A percentile compares a stretch with the other conserved stretches of the same genome.
Conservation (phyloP, 2,888 invertebrate species). For the Metacarcinus magister region DNA sequence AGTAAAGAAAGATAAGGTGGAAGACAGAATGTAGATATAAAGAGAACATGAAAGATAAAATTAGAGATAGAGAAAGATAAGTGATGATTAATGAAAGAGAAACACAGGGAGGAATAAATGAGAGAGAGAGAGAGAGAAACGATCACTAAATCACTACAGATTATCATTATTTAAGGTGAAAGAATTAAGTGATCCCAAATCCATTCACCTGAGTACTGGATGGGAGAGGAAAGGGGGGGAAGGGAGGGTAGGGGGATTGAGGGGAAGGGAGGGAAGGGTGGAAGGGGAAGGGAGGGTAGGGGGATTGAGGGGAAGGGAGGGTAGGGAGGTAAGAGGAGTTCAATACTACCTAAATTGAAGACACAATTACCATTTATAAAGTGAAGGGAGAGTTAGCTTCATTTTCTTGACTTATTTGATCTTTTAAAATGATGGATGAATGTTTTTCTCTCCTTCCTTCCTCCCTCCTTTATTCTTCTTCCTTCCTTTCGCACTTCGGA, state of each 20-base stretch:
- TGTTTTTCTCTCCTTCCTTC: background rate
- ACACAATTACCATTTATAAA: background rate
- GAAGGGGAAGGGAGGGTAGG: background rate
- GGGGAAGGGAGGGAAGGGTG: background rate
- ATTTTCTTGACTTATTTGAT: background rate
- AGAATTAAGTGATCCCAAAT: too few species aligned
- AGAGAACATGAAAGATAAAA: conserved; percentile 11
- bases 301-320: too few species aligned
- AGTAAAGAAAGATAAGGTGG: background rate
- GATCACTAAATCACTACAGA: background rate
- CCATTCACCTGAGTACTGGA: background rate
- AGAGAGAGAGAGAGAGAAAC: conserved; percentile 7
- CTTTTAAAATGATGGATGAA: background rate
- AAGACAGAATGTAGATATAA: background rate
- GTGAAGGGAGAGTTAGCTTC: background rate
- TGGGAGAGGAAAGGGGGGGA: background rate
- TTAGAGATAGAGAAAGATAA: background rate
- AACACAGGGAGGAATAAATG: background rate
- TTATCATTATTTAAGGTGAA: too few species aligned
- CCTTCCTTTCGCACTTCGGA: background rate
- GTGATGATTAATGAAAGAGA: background rate
- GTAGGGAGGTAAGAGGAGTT: background rate
- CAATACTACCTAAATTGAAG: background rate
- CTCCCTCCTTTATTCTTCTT: background rate
- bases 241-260: background rate